A percentile compares a stretch with the other conserved stretches of the same genome.
phyloP scores from a whole-genome alignment of 2,888 invertebrate species.

The Noctua comes region DNA sequence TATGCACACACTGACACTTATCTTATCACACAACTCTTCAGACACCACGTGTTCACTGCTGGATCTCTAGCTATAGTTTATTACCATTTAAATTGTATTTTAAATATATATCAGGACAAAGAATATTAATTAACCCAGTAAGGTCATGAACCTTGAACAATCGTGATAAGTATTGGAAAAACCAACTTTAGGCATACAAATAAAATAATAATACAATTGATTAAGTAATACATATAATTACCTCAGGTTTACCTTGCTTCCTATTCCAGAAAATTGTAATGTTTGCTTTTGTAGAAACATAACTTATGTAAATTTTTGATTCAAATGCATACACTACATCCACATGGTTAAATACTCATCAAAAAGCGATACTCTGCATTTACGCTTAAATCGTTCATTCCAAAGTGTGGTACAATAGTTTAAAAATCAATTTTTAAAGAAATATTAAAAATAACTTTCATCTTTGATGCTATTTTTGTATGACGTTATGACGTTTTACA shows the following conservation, averaged over 20 bases:
- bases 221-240: conserved; percentile 73
- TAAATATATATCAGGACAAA: conserved; percentile 66
- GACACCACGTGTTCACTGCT: conserved; percentile 48
- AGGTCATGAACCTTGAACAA: conserved; percentile 82
- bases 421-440: conserved; percentile 74
- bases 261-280: conserved; percentile 82
- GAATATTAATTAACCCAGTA: conserved; percentile 75
- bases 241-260: conserved; percentile 84
- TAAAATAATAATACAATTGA: conserved; percentile 52
- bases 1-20: conserved; percentile 45
- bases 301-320: conserved; percentile 83
- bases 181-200: conserved; percentile 49
- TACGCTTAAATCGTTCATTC: conserved; percentile 73
- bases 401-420: conserved; percentile 68
- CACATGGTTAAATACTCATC: conserved; percentile 72
- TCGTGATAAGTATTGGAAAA: conserved; percentile 61
- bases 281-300: conserved; percentile 87
- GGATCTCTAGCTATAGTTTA: conserved; percentile 23
- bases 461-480: conserved; percentile 86
- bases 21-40: conserved; percentile 26
- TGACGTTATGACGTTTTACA: conserved; percentile 74
- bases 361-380: conserved; percentile 70
- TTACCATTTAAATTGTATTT: conserved; percentile 42
- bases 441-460: conserved; percentile 89
- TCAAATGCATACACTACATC: conserved; percentile 72